Base-by-base conservation (phyloP, 1,140 invertebrate genomes). In the Tetramorium simillimum region DNA sequence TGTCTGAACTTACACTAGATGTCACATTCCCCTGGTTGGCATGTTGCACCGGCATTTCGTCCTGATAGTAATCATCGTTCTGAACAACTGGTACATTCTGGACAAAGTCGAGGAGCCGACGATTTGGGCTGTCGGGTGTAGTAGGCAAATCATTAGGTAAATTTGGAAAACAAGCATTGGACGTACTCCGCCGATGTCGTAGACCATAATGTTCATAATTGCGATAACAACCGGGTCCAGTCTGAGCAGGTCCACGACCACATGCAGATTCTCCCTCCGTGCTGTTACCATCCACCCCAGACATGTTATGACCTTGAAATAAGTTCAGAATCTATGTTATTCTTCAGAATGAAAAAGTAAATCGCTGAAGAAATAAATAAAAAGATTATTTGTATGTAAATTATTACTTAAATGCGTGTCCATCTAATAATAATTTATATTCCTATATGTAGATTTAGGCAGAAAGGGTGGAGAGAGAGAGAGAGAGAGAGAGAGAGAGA, bases 261-360 rank as follows among this genome's bases (percentile, higher is more conserved):
- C 97, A 96, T 46, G 96, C 96, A 63, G 96, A 97, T 89, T 98
- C 98, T 73, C 97, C 98, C 92, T 98, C 97, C 76, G 98, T 96
- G 94, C 98, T 98, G 96, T 97, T 98, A 85, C 97, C 97, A 94
- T 99, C 98, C 89, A 96, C 97, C 95, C 98, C 97, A 91, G 98
- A 98, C 96, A 98, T 96, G 96, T 98, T 98, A 96, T 98, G 98
- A 96, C 98, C 98, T 98, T 89, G 24, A 91, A 88, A 76, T 46
- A 89, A 40, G 65, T 89, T 60, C 43, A 73, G 24, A 37, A 65
- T 76, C 63, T 86, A 49, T 81, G 16, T 65, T 76, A 14, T 62
- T 76, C 56, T 85, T 81, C 9, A 37, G 4, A 51, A 72, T 46
- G 6, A 10, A 60, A n/a, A 3, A 40, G 10, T 60, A 51, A 76